phyloP scores from a whole-genome alignment of 1,140 invertebrate genomes.

The Hydropsyche tenuis region DNA sequence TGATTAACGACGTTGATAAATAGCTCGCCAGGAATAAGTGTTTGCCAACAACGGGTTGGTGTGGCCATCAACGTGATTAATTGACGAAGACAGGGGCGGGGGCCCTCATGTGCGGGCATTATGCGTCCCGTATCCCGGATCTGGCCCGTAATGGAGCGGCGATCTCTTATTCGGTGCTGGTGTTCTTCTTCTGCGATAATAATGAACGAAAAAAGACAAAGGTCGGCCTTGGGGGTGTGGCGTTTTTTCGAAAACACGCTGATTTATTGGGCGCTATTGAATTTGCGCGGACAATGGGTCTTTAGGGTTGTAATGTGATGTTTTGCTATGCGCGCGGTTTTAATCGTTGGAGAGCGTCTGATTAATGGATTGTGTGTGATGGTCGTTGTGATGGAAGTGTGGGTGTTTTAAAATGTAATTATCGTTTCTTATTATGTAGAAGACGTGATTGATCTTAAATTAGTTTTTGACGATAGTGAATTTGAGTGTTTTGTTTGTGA shows the following conservation, averaged over 20 bases:
- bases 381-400: no score
- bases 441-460: no score
- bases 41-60: background rate
- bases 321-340: no score
- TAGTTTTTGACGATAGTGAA: no score
- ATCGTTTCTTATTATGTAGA: no score
- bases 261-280: background rate
- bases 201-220: background rate
- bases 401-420: no score
- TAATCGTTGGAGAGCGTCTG: no score
- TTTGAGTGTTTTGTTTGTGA: no score
- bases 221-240: background rate
- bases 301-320: no score
- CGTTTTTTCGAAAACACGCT: slow-evolving; percentile 6
- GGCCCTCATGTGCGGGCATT: slow-evolving; percentile 8
- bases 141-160: slow-evolving; percentile 5
- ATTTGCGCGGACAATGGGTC: background rate
- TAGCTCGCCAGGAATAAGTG: slow-evolving; percentile 23
- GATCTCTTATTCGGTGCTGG: slow-evolving; percentile 3
- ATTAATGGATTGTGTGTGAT: no score
- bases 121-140: background rate
- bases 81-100: background rate
- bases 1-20: slow-evolving; percentile 36
- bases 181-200: no score
- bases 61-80: slow-evolving; percentile 29